A percentile compares a stretch with the other conserved stretches of the same genome.
These are phyloP conservation scores for Takifugu flavidus DNA, from an alignment of 2,113 vertebrate genomes.

Conservation along the genomic window DNA sequence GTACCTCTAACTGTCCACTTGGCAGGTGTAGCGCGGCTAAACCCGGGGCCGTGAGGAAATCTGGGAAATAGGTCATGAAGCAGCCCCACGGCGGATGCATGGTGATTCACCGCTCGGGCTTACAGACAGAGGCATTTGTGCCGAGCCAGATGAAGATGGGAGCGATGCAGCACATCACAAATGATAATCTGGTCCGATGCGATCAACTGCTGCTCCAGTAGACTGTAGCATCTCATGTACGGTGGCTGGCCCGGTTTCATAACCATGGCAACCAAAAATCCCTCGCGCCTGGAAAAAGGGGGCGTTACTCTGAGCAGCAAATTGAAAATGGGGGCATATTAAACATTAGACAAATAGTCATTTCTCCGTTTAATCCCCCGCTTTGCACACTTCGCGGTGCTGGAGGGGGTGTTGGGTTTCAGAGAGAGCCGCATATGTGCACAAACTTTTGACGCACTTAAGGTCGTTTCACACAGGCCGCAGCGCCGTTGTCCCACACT, in stretches of 20 bases:
- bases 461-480: conserved; percentile 1
- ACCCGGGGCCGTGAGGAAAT: conserved; percentile 2
- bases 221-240: conserved; percentile 35
- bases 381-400: not conserved
- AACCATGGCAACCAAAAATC: conserved; percentile 65
- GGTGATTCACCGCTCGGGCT: conserved; percentile 50
- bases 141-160: conserved; percentile 31
- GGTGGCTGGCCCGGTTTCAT: conserved; percentile 50
- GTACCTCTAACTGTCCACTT: conserved; percentile 1
- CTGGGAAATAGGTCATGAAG: conserved; percentile 49
- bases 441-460: conserved; percentile 26
- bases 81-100: conserved; percentile 28
- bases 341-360: not conserved
- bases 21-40: conserved; percentile 10
- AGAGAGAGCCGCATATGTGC: not conserved
- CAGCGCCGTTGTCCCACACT: conserved; percentile 18
- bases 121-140: conserved; percentile 19
- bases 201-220: conserved; percentile 30
- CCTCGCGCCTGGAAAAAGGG: conserved; percentile 32
- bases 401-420: not conserved
- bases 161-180: conserved; percentile 24
- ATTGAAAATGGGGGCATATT: conserved; percentile 1
- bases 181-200: conserved; percentile 51
- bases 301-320: conserved; percentile 39
- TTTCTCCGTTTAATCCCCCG: too few species aligned